Conservation (phyloP, 2,888 invertebrate species). For the Eueremaeus valkanovi region DNA sequence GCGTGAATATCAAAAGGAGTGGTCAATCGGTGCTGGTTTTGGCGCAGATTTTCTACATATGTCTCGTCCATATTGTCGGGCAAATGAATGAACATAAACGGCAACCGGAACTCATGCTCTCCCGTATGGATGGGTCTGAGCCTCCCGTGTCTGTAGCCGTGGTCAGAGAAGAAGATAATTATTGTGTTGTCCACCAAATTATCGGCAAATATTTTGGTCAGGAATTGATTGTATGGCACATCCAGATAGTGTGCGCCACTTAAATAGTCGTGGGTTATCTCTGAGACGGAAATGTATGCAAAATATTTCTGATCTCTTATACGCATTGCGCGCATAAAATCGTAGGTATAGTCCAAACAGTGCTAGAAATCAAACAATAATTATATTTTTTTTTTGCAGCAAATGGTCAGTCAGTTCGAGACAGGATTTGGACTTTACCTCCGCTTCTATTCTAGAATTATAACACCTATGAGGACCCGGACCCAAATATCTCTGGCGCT, state of each 20-base stretch:
- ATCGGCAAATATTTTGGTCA: conserved; percentile 58
- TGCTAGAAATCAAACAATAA: not conserved
- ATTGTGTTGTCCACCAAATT: conserved; percentile 64
- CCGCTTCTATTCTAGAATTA: not conserved
- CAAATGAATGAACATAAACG: conserved; percentile 52
- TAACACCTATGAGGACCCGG: too few relatives aligned
- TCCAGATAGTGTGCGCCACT: conserved; percentile 51
- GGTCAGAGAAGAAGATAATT: conserved; percentile 74
- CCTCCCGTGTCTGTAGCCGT: conserved; percentile 80
- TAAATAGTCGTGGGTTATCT: conserved; percentile 52
- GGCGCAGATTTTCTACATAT: conserved; percentile 62
- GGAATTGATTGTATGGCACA: conserved; percentile 54
- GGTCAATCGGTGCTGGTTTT: conserved; percentile 51
- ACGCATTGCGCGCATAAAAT: conserved; percentile 9
- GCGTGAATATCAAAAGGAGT: conserved; percentile 54
- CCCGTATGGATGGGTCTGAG: conserved; percentile 68
- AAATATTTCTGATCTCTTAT: conserved; percentile 46
- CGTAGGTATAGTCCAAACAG: not conserved
- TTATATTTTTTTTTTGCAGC: too few relatives aligned
- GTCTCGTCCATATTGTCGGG: conserved; percentile 60
- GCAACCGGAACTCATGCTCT: conserved; percentile 54
- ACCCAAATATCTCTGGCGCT: not conserved
- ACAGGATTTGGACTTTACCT: conserved; percentile 4
- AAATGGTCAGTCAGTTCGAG: too few relatives aligned
- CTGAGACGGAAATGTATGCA: conserved; percentile 51